A percentile compares a stretch with the other conserved stretches of the same genome.
Evolutionary conservation across 2,113 vertebrate genomes (phyloP).

Genomic region (human (Homo sapiens)): DNA sequence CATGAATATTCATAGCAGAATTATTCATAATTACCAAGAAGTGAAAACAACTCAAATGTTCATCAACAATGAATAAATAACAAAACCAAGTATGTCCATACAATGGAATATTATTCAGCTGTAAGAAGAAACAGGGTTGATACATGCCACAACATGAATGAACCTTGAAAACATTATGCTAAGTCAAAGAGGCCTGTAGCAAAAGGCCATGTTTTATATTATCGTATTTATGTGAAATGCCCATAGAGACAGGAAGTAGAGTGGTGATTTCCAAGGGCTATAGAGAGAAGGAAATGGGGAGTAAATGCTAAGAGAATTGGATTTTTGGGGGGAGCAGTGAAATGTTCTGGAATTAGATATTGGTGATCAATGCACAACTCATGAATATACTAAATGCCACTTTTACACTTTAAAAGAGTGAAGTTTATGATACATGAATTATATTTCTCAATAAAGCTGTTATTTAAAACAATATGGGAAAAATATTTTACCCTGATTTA

Average conservation of each 20-base stretch:
- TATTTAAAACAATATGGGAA: not conserved
- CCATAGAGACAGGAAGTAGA: not conserved
- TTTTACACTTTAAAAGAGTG: not conserved
- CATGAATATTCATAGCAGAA: not conserved
- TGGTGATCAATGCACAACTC: not conserved
- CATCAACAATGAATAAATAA: not conserved
- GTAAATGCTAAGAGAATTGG: not conserved
- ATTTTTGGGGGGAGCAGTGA: not conserved
- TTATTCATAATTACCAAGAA: not conserved
- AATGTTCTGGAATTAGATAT: not conserved
- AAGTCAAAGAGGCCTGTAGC: not conserved
- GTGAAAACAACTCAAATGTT: not conserved
- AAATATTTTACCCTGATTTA: not conserved
- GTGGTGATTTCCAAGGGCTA: not conserved
- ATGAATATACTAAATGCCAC: not conserved
- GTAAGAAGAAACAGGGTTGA: not conserved
- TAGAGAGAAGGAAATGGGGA: not conserved
- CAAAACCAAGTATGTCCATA: not conserved
- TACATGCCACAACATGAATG: not conserved
- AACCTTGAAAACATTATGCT: not conserved
- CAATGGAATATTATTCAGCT: not conserved
- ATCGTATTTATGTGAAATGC: not conserved
- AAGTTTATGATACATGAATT: not conserved
- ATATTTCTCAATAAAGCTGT: not conserved
- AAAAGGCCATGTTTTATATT: not conserved